Base-by-base conservation (phyloP, 1,140 invertebrate genomes). In the Hydropsyche tenuis region DNA sequence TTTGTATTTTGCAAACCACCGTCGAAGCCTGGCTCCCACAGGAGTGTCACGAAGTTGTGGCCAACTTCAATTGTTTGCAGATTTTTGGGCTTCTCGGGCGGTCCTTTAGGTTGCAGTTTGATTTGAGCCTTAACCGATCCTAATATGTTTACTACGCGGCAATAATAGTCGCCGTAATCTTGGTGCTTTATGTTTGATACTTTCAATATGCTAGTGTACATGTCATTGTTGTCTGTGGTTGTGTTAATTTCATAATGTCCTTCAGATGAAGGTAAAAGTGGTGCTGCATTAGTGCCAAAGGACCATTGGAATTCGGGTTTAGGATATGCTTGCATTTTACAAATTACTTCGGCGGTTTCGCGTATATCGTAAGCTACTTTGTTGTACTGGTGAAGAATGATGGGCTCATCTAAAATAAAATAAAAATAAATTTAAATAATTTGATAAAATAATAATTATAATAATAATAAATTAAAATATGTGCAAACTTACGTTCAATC, bases 241-340 rank as follows among this genome's bases (percentile, higher is more conserved):
- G 92, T 91, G 53, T 91, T 93, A 0, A 94, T 93, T 73, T 94
- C 90, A 80, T 96, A 96, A 79, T 94, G 92, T 0, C 91, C 92
- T 77, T 94, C 93, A n/a, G 91, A 92, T 0, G 91, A 91, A 74
- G 90, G 90, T 72, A 91, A 88, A 9, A 94, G 82, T 0, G 91
- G 90, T 0, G 90, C 89, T 0, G 86, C 84, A 79, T 93, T 93
- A 0, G 88, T 89, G 5, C 89, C 91, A 75, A 90, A 95, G 75
- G 89, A 94, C 95, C 95, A 97, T 78, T 96, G 93, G 81, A 97
- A 96, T 79, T 94, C 93, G 0, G 95, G 94, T 79, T 93, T 92
- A 0, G 95, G 96, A 83, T 94, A 97, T 0, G 95, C 94, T 81
- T 96, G 93, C 1, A 97, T 94, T 80, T 92, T 90, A 81, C 96